phyloP scores from a whole-genome alignment of 2,797 vertebrate species.

The Lerista edwardsae region DNA sequence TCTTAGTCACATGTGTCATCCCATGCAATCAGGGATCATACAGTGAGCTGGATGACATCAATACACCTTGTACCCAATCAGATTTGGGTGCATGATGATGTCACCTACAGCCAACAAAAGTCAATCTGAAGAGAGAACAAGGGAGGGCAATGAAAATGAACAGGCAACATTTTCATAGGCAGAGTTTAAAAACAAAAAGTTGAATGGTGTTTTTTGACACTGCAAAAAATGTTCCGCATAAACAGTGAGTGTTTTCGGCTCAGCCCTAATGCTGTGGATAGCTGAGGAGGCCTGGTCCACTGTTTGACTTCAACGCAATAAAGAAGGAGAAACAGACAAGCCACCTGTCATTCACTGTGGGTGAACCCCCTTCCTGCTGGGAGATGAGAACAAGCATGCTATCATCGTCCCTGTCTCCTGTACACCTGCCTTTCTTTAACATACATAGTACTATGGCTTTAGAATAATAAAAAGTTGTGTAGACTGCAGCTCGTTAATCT shows the following conservation, averaged over 20 bases:
- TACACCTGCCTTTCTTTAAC: slow-evolving; percentile 65
- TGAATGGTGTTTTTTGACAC: not conserved
- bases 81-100: not conserved
- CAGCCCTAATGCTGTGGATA: slow-evolving; percentile 24
- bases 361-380: slow-evolving; percentile 54
- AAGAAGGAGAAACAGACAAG: slow-evolving; percentile 41
- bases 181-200: not conserved
- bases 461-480: slow-evolving; percentile 76
- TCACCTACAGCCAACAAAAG: not conserved
- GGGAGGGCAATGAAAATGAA: not conserved
- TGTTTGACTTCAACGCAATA: slow-evolving; percentile 31
- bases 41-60: not conserved
- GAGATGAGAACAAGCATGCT: slow-evolving; percentile 46
- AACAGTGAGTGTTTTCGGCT: slow-evolving; percentile 11
- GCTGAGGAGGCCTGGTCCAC: slow-evolving; percentile 29
- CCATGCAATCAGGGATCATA: slow-evolving; percentile 11
- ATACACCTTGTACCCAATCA: not conserved
- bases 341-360: slow-evolving; percentile 33
- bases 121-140: not conserved
- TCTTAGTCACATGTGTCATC: not conserved
- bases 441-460: slow-evolving; percentile 81
- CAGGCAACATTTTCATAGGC: not conserved
- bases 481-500: slow-evolving; percentile 75
- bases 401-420: slow-evolving; percentile 54
- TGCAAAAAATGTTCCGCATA: not conserved